Conservation (phyloP, 2,888 invertebrate species). For the Orthosia cruda region DNA sequence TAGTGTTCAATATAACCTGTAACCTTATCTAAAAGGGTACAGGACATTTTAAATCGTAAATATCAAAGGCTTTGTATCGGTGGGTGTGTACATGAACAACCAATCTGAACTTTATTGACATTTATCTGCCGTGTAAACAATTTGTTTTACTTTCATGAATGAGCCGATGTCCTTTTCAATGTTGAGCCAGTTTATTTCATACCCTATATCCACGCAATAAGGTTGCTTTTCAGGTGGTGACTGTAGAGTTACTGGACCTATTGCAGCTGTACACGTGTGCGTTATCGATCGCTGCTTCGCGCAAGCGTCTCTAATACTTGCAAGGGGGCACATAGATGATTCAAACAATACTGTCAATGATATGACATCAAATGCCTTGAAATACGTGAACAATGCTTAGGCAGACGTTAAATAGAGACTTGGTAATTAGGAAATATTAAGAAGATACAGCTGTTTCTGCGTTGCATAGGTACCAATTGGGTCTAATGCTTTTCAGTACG, state of each 20-base stretch:
- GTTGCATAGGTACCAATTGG: slow-evolving; percentile 67
- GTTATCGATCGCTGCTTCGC: slow-evolving; percentile 86
- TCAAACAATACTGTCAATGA: slow-evolving; percentile 28
- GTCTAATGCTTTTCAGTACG: slow-evolving; percentile 73
- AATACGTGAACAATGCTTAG: slow-evolving; percentile 17
- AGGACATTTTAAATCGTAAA: slow-evolving; percentile 63
- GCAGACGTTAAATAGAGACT: background rate
- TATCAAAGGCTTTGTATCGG: slow-evolving; percentile 56
- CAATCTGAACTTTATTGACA: slow-evolving; percentile 76
- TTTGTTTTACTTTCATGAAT: slow-evolving; percentile 76
- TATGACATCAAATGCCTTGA: slow-evolving; percentile 26
- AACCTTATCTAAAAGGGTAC: slow-evolving; percentile 58
- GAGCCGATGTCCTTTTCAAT: slow-evolving; percentile 59
- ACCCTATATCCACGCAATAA: slow-evolving; percentile 61
- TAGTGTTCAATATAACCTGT: slow-evolving; percentile 31
- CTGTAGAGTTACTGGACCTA: slow-evolving; percentile 53
- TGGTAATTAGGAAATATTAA: slow-evolving; percentile 13
- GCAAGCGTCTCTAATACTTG: slow-evolving; percentile 83
- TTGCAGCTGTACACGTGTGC: slow-evolving; percentile 70
- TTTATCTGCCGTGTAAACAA: slow-evolving; percentile 74
- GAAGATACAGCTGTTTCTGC: slow-evolving; percentile 70
- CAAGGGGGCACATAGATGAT: slow-evolving; percentile 50
- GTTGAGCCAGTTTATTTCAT: slow-evolving; percentile 54
- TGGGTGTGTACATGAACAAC: slow-evolving; percentile 46
- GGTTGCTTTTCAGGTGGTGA: slow-evolving; percentile 44